Evolutionary conservation across 2,888 invertebrate species (phyloP).

Genomic region (Eristalis pertinax): DNA sequence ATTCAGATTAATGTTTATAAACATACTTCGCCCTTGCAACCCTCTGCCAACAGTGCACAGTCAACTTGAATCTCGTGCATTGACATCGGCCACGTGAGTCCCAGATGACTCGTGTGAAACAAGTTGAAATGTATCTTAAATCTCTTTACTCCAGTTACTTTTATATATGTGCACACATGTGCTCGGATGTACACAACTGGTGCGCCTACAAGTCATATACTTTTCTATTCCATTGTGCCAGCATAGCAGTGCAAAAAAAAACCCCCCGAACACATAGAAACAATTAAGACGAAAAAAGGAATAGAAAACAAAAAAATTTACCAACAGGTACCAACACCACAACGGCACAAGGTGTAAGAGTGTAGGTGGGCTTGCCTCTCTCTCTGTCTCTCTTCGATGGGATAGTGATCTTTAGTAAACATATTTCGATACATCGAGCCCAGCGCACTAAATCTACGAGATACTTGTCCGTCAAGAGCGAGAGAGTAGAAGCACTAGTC

Average conservation of each 20-base stretch:
- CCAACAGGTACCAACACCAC: not conserved
- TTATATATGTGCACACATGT: not conserved
- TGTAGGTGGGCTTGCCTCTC: constrained; percentile 11
- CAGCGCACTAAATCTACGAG: not conserved
- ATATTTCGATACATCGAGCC: not conserved
- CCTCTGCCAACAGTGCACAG: constrained; percentile 3
- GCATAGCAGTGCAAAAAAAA: constrained; percentile 1
- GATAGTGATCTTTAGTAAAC: not conserved
- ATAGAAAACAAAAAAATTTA: not conserved
- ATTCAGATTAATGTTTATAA: constrained; percentile 56
- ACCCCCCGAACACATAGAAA: constrained; percentile 27
- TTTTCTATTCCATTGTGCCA: not conserved
- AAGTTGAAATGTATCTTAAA: not conserved
- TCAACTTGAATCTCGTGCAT: not conserved
- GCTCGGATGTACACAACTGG: not conserved
- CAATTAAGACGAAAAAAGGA: not conserved
- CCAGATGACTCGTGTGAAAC: not conserved
- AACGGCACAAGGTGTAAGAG: not conserved
- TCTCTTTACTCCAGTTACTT: not conserved
- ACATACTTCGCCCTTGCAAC: constrained; percentile 37
- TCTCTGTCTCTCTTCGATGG: not conserved
- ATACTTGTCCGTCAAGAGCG: not conserved
- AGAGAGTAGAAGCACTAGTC: not conserved
- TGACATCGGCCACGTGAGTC: not conserved
- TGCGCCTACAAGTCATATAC: not conserved